Evolutionary conservation across 1,140 invertebrate species (phyloP).

Genomic region (Druon quercuslanigerum): DNA sequence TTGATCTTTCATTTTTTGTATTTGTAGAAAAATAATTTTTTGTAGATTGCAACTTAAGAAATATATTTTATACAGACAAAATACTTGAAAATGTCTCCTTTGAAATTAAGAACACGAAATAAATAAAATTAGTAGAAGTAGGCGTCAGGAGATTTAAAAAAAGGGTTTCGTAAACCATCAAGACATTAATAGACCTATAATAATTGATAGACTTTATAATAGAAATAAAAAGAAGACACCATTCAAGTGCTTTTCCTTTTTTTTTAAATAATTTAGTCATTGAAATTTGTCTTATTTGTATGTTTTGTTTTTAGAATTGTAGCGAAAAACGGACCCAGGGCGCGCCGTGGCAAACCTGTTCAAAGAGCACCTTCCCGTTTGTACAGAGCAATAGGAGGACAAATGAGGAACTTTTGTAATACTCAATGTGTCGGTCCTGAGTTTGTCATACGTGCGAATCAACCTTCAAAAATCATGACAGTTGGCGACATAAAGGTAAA

Average conservation of each 20-base stretch:
- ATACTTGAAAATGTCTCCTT: no score
- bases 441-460: constrained; percentile 82
- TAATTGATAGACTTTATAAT: no score
- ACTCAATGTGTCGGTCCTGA: constrained; percentile 82
- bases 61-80: no score
- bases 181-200: no score
- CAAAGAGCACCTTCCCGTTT: constrained; percentile 83
- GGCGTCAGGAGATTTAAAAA: neutral
- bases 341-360: constrained; percentile 78
- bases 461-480: constrained; percentile 79
- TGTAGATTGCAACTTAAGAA: no score
- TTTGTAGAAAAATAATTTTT: no score
- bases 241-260: no score
- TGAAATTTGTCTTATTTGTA: neutral
- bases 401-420: constrained; percentile 66
- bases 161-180: neutral
- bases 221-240: no score
- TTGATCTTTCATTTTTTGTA: no score
- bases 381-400: constrained; percentile 78
- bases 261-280: no score
- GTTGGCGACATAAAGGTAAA: constrained; percentile 75
- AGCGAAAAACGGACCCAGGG: constrained; percentile 69
- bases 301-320: constrained; percentile 56
- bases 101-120: no score
- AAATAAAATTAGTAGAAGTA: no score